A percentile compares a stretch with the other conserved stretches of the same genome.
These are phyloP conservation scores for Sphenodon punctatus DNA, from an alignment of 2,797 vertebrate species.

Conservation along the genomic window DNA sequence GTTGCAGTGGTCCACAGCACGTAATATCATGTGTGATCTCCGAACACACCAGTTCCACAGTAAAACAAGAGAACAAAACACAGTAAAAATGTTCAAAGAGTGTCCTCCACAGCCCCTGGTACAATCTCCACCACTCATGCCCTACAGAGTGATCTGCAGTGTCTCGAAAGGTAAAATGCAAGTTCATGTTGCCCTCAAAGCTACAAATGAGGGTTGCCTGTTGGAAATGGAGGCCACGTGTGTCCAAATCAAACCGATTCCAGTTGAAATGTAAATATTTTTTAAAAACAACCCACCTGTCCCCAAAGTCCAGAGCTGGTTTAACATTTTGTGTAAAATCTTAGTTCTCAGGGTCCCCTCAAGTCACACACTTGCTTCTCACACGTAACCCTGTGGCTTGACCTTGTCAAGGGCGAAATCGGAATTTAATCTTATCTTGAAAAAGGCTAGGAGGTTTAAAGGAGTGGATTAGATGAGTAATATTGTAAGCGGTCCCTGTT, in stretches of 20 bases:
- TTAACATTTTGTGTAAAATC: constrained; percentile 46
- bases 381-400: constrained; percentile 71
- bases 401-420: constrained; percentile 80
- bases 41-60: constrained; percentile 29
- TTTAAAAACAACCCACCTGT: not conserved
- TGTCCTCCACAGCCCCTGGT: not conserved
- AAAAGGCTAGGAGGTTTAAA: constrained; percentile 81
- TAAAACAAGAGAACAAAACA: constrained; percentile 1
- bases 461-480: constrained; percentile 93
- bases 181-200: constrained; percentile 55
- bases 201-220: constrained; percentile 17
- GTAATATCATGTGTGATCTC: not conserved
- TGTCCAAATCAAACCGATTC: constrained; percentile 67
- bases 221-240: constrained; percentile 56
- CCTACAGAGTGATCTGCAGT: constrained; percentile 38
- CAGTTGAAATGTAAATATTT: constrained; percentile 59
- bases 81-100: not conserved
- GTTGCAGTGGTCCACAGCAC: constrained; percentile 39
- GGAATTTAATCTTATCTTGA: constrained; percentile 68
- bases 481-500: constrained; percentile 99
- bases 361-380: constrained; percentile 65
- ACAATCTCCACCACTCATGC: not conserved
- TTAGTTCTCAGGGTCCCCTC: constrained; percentile 48
- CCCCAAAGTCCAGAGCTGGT: constrained; percentile 31
- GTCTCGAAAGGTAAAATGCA: constrained; percentile 63